Evolutionary conservation across 1,140 invertebrate species (phyloP), one percentile per base, ranked within the genome.

Genomic region (Dolichoris vasculosae): DNA sequence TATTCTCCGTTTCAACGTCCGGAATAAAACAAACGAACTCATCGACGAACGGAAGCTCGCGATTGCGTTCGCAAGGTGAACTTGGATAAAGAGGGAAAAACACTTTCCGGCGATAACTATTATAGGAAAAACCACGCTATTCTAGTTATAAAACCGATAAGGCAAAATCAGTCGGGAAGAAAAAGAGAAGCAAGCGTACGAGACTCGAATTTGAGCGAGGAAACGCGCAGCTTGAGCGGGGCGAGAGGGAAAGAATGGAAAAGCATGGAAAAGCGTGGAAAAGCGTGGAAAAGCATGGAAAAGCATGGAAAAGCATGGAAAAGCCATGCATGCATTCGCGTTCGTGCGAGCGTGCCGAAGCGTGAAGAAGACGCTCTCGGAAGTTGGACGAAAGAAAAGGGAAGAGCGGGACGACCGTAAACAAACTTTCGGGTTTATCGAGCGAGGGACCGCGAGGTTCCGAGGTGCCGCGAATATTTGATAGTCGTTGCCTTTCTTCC

Each of bases 391-490:
- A 30, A 75, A 30, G 43, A 46, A 48, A 59, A 59, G 55, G 43
- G 71, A 75, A 75, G 26, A 84, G 78, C 11, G 82, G 75, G 79
- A 83, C 71, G 89, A 87, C 88, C 88, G 89, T 92, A 91, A 92
- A 91, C 91, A 92, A 92, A 90, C 90, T 91, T 91, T 89, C 87
- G 87, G 88, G 88, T 90, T 90, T 90, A 89, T 91, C 89, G 90
- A 91, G 91, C 89, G 87, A 87, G 30, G 75, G n/a, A 51, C 69
- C 69, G 38, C 69, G 69, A 73, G 32, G 87, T 87, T 87, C 88
- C 87, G 88, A 91, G 88, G 86, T 88, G 89, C 89, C 89, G 90
- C 89, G 91, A 91, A 92, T 92, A 91, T 92, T 92, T 91, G 90
- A 91, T 90, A 90, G 90, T 88, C 87, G 87, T 81, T 87, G 88